Conservation (phyloP, 2,113 vertebrate species). For the Emydura subglobosa region DNA sequence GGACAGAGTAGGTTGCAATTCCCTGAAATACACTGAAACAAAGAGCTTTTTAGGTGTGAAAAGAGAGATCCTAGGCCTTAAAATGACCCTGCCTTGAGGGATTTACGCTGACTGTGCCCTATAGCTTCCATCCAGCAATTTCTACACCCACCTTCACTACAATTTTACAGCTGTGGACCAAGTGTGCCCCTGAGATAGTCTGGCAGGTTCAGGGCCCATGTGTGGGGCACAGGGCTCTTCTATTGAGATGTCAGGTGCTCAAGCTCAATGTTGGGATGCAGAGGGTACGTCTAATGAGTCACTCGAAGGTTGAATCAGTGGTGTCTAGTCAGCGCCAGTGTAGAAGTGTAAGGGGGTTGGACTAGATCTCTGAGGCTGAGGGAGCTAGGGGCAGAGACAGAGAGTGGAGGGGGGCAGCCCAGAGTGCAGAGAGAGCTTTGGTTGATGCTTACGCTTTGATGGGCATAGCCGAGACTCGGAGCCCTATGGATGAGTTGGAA, state of each 20-base stretch:
- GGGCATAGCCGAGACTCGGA: background rate
- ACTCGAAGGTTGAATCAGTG: background rate
- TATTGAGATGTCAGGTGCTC: background rate
- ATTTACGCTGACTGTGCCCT: background rate
- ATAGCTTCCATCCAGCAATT: background rate
- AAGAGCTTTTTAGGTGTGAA: background rate
- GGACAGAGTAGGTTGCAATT: background rate
- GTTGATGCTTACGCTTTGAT: background rate
- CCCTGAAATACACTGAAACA: background rate
- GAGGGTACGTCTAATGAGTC: background rate
- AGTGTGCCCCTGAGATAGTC: background rate
- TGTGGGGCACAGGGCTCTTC: background rate
- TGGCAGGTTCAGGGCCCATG: background rate
- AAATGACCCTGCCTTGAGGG: background rate
- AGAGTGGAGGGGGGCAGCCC: background rate
- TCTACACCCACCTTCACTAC: background rate
- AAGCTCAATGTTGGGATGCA: background rate
- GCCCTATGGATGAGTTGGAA: background rate
- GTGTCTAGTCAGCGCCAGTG: accelerated
- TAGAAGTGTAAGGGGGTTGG: background rate
- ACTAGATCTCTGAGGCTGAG: background rate
- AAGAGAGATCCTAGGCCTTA: background rate
- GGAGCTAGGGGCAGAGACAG: background rate
- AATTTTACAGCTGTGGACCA: background rate
- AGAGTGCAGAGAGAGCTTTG: background rate